Base-by-base conservation (phyloP, 2,797 vertebrate species). In the Hirundo rustica region DNA sequence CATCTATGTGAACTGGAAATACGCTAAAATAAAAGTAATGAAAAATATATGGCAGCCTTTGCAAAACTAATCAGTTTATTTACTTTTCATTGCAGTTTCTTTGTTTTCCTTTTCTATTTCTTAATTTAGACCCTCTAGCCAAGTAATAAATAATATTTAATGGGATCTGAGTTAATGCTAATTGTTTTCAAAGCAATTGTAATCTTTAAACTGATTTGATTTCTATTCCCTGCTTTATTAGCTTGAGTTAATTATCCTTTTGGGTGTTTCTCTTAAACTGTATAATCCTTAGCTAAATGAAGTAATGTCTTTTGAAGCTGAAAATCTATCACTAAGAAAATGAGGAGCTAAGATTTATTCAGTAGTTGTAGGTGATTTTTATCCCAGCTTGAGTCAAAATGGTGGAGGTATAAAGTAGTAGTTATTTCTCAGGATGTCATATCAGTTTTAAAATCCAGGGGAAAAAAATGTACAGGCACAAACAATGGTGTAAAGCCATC, bases 201-300 rank as follows among this genome's bases (percentile, higher is more conserved):
- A n/a, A 78, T 95, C 60, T 95, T 96, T 92, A 94, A 92, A 93
- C 29, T 84, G n/a, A 82, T 92, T 94, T 91, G 65, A 64, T 97
- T 95, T 95, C 84, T 89, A 72, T 87, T 93, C n/a, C 61, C 67
- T 92, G 16, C 62, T 97, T 96, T 94, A 95, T 92, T 96, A 78
- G 71, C 93, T 96, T 96, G 73, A 95, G 45, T 89, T 96, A 95
- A 96, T 96, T 89, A 86, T 80, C 22, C 72, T 83, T 95, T 85
- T 67, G 85, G 74, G 38, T 66, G 8, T 94, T 96, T 88, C 22
- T 92, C 55, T 94, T 92, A 92, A 91, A 90, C 51, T 61, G 32
- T 64, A 71, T 76, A 89, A 95, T 90, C 79, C 57, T 92, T 72
- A 95, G 55, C 30, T 36, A 71, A 88, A 95, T 94, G 76, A 97